Conservation (phyloP, 2,888 invertebrate genomes). For the Physocephala rufipes region DNA sequence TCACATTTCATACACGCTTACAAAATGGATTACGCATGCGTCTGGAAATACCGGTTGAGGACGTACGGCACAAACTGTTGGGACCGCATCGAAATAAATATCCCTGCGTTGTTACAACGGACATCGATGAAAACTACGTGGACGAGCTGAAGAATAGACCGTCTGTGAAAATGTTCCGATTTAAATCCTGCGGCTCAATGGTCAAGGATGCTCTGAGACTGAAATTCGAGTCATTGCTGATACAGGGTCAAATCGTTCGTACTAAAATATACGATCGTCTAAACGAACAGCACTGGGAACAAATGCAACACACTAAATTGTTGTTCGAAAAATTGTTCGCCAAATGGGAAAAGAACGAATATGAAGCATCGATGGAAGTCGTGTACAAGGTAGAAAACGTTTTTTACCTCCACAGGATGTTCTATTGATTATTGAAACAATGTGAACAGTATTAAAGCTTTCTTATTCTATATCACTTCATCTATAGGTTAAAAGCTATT, state of each 20-base stretch:
- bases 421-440: no score
- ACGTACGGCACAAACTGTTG: conserved; percentile 53
- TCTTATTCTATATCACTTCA: no score
- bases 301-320: conserved; percentile 47
- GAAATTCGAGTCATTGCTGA: conserved; percentile 61
- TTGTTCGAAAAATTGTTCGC: conserved; percentile 58
- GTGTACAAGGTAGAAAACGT: conserved; percentile 51
- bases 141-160: conserved; percentile 58
- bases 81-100: conserved; percentile 52
- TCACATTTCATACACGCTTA: conserved; percentile 59
- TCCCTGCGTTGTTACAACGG: conserved; percentile 57
- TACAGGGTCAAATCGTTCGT: conserved; percentile 60
- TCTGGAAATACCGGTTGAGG: conserved; percentile 56
- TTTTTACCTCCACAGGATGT: neutral
- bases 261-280: conserved; percentile 59
- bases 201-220: conserved; percentile 59
- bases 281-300: conserved; percentile 56
- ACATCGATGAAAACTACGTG: conserved; percentile 63
- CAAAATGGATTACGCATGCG: conserved; percentile 59
- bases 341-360: conserved; percentile 62
- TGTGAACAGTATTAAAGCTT: no score
- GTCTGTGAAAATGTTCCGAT: conserved; percentile 55
- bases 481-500: conserved; percentile 55
- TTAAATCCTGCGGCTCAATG: conserved; percentile 54
- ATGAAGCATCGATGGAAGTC: conserved; percentile 57